Base-by-base conservation (phyloP, 2,113 vertebrate species). In the Mobula birostris region DNA sequence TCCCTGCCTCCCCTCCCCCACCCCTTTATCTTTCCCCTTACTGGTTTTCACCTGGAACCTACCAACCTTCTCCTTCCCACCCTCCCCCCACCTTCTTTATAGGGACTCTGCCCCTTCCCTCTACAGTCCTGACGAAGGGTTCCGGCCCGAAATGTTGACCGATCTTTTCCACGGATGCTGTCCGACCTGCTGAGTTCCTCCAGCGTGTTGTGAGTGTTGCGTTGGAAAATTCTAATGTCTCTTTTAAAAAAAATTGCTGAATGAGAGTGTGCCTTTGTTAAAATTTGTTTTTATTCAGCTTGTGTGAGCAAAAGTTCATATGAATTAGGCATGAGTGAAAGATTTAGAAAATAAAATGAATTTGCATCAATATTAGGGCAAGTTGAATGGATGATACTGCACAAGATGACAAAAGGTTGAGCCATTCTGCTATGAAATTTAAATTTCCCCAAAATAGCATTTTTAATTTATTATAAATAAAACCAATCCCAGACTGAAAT, bases 401-500 rank as follows among this genome's bases (percentile, higher is more conserved):
- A 27, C 83, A 87, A 24, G 27, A 87, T 29, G 24, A 87, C 6
- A 90, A 90, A 90, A 90, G 29, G 29, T 15, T 90, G 58, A 90
- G 61, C 61, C n/a, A 32, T 12, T 17, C 85, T 90, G 85, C 83
- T 90, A n/a, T 90, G 85, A 90, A 90, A 90, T 90, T 61, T 27
- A 90, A 66, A 66, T 90, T 66, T 9, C 66, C 85, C n/a, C 85
- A 66, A 90, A 32, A 90, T n/a, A 68, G 48, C 29, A 29, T 29
- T 66, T 88, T 66, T 14, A n/a, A 61, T 90, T 90, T 19, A 36
- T 90, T 90, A 58, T 32, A 90, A 90, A 90, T 66, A n/a, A 66
- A 90, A 90, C 61, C 61, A 90, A 32, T 90, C 61, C 61, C 85
- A 90, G n/a, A 90, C 61, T 66, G 61, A 90, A 66, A 66, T 90